Evolutionary conservation across 2,888 invertebrate species (phyloP).

Genomic region (Crematogaster levior): DNA sequence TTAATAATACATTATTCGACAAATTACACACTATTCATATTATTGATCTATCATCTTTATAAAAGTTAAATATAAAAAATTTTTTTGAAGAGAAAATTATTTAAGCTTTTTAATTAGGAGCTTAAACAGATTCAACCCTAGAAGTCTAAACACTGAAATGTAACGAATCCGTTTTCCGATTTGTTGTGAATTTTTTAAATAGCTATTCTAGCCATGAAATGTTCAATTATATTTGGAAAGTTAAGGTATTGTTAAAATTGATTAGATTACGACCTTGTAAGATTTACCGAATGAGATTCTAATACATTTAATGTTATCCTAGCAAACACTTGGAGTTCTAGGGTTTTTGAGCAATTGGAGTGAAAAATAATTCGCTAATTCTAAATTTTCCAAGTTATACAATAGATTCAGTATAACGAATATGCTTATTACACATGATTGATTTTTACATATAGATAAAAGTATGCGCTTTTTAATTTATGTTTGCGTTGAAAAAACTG

Average conservation of each 20-base stretch:
- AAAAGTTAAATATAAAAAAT: not conserved
- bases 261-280: not conserved
- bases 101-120: not conserved
- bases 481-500: slow-evolving; percentile 17
- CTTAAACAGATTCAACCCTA: not conserved
- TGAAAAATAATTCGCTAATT: not conserved
- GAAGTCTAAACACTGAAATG: not conserved
- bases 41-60: not conserved
- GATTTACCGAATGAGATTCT: not conserved
- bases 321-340: not conserved
- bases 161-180: not conserved
- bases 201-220: not conserved
- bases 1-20: not conserved
- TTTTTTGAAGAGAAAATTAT: not conserved
- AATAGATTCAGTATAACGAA: not conserved
- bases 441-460: not conserved
- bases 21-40: not conserved
- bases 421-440: not conserved
- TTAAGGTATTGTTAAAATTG: not conserved
- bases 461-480: slow-evolving; percentile 28
- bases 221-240: not conserved
- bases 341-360: not conserved
- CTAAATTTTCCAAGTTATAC: not conserved
- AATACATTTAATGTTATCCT: not conserved
- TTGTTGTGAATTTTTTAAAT: not conserved